Evolutionary conservation across 2,888 invertebrate genomes (phyloP), one percentile per base, ranked within the genome.

Genomic region (Anticlea derivata): DNA sequence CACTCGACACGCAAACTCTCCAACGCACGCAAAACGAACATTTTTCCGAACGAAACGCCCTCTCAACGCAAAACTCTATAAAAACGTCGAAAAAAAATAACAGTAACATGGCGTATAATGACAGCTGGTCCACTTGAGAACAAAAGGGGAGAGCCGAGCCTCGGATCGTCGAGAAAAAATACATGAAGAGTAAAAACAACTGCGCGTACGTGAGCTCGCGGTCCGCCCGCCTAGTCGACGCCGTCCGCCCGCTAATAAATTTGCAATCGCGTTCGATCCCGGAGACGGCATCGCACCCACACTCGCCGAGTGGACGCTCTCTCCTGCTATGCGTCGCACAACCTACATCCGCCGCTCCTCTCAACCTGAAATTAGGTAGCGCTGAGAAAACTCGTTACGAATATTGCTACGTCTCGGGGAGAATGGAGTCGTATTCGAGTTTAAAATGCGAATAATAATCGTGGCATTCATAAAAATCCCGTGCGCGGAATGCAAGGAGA

Each of bases 71-170:
- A 87, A 89, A 88, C 89, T 89, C 85, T 86, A 89, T 88, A 83
- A 91, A 89, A 89, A 86, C 85, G 81, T 83, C 86, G 80, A 90
- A 89, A 89, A 43, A 87, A 89, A 87, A 86, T 80, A 86, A 91
- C 89, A 86, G 89, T 89, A 88, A 88, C 91, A 91, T 91, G 86
- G 90, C 90, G 90, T 87, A 91, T 91, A 91, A 91, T 91, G 91
- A 91, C 91, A 91, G 91, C 91, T 91, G 91, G 91, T 89, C 90
- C 91, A 91, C 91, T 91, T 91, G 90, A 90, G 88, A 90, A 91
- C 90, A 91, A 90, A 89, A 85, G 90, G 86, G 88, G 90, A 85
- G 84, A 87, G 86, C 80, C 67, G 83, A 83, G 87, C 72, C 86
- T 83, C 86, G n/a, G n/a, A n/a, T n/a, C n/a, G 86, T 79, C 78